phyloP scores from a whole-genome alignment of 64 coral and sea anemone species.

The Pachyseris speciosa region DNA sequence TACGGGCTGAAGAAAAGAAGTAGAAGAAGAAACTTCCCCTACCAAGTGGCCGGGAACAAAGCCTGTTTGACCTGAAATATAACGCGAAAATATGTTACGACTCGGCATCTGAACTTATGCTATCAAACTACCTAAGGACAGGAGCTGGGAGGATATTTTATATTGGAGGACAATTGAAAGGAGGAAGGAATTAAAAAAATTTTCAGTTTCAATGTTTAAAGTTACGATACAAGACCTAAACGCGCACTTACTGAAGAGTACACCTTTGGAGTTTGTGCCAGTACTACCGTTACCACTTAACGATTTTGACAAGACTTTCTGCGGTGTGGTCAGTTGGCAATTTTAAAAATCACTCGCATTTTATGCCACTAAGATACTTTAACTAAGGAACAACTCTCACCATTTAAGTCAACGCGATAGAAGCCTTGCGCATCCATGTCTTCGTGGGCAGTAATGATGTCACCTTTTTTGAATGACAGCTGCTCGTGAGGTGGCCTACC shows the following conservation, averaged over 20 bases:
- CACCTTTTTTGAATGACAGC: slow-evolving; percentile 85
- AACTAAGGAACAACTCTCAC: slow-evolving; percentile 28
- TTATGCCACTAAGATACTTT: too few relatives aligned
- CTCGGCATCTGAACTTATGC: background rate
- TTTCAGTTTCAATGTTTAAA: too few relatives aligned
- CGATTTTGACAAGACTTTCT: too few relatives aligned
- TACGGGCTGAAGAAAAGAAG: slow-evolving; percentile 77
- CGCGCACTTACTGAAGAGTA: too few relatives aligned
- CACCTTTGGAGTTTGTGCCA: too few relatives aligned
- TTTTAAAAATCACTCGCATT: too few relatives aligned
- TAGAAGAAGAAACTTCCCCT: slow-evolving; percentile 73
- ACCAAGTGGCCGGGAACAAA: slow-evolving; percentile 81
- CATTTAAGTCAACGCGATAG: slow-evolving; percentile 75
- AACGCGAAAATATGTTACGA: background rate
- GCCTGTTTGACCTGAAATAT: slow-evolving; percentile 69
- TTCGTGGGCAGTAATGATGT: slow-evolving; percentile 75
- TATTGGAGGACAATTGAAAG: background rate
- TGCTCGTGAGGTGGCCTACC: slow-evolving; percentile 70
- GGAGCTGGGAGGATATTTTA: too few relatives aligned
- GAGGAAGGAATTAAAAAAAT: background rate
- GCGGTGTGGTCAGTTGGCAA: too few relatives aligned
- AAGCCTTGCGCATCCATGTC: slow-evolving; percentile 72
- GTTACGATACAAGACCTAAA: too few relatives aligned
- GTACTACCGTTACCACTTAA: too few relatives aligned
- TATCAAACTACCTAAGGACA: too few relatives aligned